Base-by-base conservation (phyloP, 2,888 invertebrate species). In the Volucella inanis region DNA sequence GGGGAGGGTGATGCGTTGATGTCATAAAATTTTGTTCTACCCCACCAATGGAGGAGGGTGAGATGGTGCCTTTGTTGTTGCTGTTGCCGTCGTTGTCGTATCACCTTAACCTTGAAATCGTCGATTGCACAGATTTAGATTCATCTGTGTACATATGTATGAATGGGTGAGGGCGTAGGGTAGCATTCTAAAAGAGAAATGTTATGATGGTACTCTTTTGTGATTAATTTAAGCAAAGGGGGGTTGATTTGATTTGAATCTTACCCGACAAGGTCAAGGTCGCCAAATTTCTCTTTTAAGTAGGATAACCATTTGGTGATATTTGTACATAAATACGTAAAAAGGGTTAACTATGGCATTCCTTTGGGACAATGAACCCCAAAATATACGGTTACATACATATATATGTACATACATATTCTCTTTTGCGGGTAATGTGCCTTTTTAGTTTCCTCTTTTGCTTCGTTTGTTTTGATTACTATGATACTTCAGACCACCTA, bases 21-120 rank as follows among this genome's bases (percentile, higher is more conserved):
- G 80, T 75, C 80, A 75, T 84, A 71, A 84, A 84, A 67, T 80
- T 61, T 43, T 80, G n/a, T 72, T 57, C 47, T 68, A 49, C 83
- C 68, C 70, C 83, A 74, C 15, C 50, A 65, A 14, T 12, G 22
- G 45, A 10, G 45, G 38, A 22, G 62, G 55, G 64, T 70, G 52
- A n/a, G n/a, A 55, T 71, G 52, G 61, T 31, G 61, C 31, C 6
- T 6, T 8, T 6, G 50, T n/a, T 41, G 72, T 8, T 31, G 61
- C 3, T 6, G 39, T 1, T 6, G 39, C n/a, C 18, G 71, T 57
- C 67, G 52, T 62, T 85, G 70, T 43, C 67, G 67, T 57, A 52
- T 81, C 77, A 85, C 85, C 81, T 81, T 85, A 85, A 81, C 85
- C 85, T 85, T 85, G 85, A 81, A 85, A 76, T 54, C 41, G 65